phyloP scores from a whole-genome alignment of 2,113 vertebrate species.

The Pica pica region DNA sequence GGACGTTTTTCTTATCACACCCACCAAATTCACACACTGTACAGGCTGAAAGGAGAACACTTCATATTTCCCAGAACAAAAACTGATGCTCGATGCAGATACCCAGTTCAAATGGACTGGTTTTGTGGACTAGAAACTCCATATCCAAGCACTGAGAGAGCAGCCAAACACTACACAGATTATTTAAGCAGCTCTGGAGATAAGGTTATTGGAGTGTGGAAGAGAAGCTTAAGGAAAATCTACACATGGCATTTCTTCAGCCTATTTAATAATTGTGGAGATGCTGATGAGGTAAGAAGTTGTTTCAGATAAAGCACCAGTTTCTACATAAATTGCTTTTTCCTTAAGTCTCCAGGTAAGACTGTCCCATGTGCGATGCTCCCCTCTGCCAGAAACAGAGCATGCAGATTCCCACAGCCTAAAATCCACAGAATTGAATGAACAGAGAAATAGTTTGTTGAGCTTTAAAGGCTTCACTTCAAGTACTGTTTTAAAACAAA shows the following conservation, averaged over 20 bases:
- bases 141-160: background rate
- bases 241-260: background rate
- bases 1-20: constrained; percentile 3
- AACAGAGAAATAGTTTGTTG: background rate
- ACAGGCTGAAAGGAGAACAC: background rate
- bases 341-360: background rate
- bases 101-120: background rate
- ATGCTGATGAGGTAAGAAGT: background rate
- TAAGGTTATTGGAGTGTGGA: background rate
- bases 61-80: background rate
- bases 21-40: background rate
- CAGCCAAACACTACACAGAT: background rate
- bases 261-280: background rate
- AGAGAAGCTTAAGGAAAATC: background rate
- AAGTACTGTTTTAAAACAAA: background rate
- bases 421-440: background rate
- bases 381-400: background rate
- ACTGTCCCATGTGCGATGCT: rapidly evolving
- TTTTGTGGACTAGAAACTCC: background rate
- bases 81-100: background rate
- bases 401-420: rapidly evolving
- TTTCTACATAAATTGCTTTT: background rate
- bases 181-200: background rate
- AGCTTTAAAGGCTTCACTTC: background rate
- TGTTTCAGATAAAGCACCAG: background rate